Percentiles rank a stretch among this genome's conserved stretches.
These are phyloP conservation scores for Ornithorhynchus anatinus DNA, from an alignment of 2,113 vertebrate genomes.

Conservation along the genomic window DNA sequence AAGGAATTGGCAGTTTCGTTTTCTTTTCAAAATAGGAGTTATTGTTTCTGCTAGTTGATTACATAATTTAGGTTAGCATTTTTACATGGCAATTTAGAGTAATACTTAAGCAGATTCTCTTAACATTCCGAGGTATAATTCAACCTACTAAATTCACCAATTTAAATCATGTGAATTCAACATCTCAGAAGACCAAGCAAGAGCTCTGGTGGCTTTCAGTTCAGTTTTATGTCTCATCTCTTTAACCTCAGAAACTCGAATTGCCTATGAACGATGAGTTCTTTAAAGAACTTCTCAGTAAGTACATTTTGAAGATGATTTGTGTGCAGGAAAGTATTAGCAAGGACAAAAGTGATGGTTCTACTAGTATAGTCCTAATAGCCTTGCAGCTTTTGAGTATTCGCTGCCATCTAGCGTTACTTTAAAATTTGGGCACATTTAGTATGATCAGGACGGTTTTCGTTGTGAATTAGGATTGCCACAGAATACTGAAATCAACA, in stretches of 20 bases:
- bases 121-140: too few relatives aligned
- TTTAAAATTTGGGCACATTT: not conserved
- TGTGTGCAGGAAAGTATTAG: not conserved
- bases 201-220: too few relatives aligned
- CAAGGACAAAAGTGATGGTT: not conserved
- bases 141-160: too few relatives aligned
- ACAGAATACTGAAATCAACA: not conserved
- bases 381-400: slow-evolving; percentile 10
- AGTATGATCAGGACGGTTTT: not conserved
- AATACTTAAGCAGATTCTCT: too few relatives aligned
- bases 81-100: too few relatives aligned
- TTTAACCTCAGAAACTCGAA: not conserved
- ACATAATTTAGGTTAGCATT: too few relatives aligned
- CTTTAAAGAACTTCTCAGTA: too few relatives aligned
- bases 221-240: not conserved
- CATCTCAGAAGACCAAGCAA: too few relatives aligned
- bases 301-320: not conserved
- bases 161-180: too few relatives aligned
- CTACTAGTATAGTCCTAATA: not conserved
- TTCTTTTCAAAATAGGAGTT: too few relatives aligned
- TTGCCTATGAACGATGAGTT: not conserved
- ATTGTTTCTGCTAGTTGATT: too few relatives aligned
- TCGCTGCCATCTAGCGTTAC: slow-evolving; percentile 53
- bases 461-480: not conserved
- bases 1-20: too few relatives aligned